Percentiles rank a stretch among this genome's conserved stretches.
phyloP scores from a whole-genome alignment of 2,888 invertebrate species.

The Oegoconia quadripuncta region DNA sequence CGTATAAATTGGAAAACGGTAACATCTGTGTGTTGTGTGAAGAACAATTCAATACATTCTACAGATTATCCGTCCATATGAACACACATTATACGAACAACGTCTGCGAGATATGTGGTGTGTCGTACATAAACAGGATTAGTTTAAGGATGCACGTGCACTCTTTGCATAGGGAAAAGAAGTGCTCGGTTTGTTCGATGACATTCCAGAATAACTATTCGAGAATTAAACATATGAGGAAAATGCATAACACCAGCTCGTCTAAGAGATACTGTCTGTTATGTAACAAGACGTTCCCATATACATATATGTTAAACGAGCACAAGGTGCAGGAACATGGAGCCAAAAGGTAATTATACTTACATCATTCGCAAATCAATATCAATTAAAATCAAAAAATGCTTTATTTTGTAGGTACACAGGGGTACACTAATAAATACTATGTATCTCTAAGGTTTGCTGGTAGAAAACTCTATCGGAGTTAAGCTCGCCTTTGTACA shows the following conservation, averaged over 20 bases:
- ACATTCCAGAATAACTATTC: conserved; percentile 25
- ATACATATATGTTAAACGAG: conserved; percentile 27
- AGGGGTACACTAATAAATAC: too few relatives aligned
- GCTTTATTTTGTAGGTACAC: too few relatives aligned
- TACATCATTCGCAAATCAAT: too few relatives aligned
- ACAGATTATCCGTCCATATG: conserved; percentile 41
- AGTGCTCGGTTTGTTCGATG: conserved; percentile 37
- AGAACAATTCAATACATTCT: conserved; percentile 33
- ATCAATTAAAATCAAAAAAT: too few relatives aligned
- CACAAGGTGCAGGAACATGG: conserved; percentile 31
- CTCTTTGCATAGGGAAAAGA: conserved; percentile 34
- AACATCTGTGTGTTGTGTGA: conserved; percentile 36
- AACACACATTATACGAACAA: conserved; percentile 40
- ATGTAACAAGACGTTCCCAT: conserved; percentile 28
- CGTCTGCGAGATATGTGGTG: conserved; percentile 45
- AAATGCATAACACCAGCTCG: conserved; percentile 14
- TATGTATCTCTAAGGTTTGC: too few relatives aligned
- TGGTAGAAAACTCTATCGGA: too few relatives aligned
- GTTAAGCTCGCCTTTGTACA: too few relatives aligned
- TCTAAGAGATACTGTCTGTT: conserved; percentile 24
- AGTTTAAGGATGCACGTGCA: conserved; percentile 38
- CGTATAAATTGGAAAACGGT: conserved; percentile 34
- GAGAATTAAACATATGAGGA: conserved; percentile 25
- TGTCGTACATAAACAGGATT: conserved; percentile 36
- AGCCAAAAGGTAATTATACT: conserved; percentile 22